Conservation (phyloP, 2,888 invertebrate species). For the Zele albiditarsus region DNA sequence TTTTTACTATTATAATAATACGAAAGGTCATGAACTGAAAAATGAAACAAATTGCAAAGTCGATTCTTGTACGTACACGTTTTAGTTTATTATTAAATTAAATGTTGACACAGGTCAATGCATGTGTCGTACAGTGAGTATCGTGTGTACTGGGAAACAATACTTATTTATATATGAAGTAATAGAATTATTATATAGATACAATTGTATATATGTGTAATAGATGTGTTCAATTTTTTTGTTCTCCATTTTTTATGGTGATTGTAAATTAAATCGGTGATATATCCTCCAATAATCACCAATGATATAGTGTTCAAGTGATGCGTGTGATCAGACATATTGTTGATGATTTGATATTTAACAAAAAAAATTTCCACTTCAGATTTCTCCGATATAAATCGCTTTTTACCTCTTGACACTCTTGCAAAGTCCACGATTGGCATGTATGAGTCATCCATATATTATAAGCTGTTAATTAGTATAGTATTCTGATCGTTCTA, state of each 20-base stretch:
- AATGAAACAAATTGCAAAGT: conserved; percentile 20
- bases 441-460: neutral
- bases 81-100: conserved; percentile 73
- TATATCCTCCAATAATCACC: conserved; percentile 19
- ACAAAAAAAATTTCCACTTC: neutral
- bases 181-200: conserved; percentile 67
- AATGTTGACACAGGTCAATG: conserved; percentile 71
- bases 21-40: neutral
- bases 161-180: conserved; percentile 67
- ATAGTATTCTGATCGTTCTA: conserved; percentile 33
- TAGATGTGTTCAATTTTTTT: conserved; percentile 57
- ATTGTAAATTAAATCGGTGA: conserved; percentile 9
- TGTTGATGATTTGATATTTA: neutral
- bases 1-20: neutral
- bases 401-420: neutral
- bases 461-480: conserved; percentile 16
- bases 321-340: neutral
- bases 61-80: conserved; percentile 68
- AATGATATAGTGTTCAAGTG: conserved; percentile 16
- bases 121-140: conserved; percentile 70
- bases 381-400: conserved; percentile 8
- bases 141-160: conserved; percentile 68
- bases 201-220: conserved; percentile 63
- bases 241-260: conserved; percentile 38
- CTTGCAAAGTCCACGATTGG: neutral